These are phyloP conservation scores for Tanytarsus gracilentus DNA, from an alignment of 2,888 invertebrate species.

Conservation along the genomic window DNA sequence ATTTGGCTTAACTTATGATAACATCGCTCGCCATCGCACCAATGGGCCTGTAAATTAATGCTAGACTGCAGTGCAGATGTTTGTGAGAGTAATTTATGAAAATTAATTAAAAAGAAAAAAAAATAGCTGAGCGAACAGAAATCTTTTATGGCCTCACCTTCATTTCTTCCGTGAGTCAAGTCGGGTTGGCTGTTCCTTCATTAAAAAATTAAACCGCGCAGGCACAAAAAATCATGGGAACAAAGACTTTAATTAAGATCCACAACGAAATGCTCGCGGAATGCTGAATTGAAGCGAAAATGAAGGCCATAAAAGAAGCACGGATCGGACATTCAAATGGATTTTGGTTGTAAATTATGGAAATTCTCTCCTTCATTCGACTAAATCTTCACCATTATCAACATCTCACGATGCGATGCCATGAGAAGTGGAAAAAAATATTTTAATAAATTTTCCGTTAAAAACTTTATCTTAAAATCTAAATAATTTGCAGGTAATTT, in stretches of 20 bases:
- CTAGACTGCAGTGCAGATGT: not conserved
- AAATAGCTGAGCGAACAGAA: too few relatives aligned
- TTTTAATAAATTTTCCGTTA: not conserved
- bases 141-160: too few relatives aligned
- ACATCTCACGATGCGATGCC: too few relatives aligned
- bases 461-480: not conserved
- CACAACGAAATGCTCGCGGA: not conserved
- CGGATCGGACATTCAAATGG: constrained; percentile 7
- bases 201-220: too few relatives aligned
- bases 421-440: too few relatives aligned
- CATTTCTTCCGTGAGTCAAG: too few relatives aligned
- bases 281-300: not conserved
- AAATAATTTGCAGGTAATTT: not conserved
- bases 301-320: constrained; percentile 5
- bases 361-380: constrained; percentile 3
- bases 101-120: too few relatives aligned
- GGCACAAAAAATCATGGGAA: not conserved
- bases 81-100: too few relatives aligned
- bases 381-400: too few relatives aligned
- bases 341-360: constrained; percentile 21
- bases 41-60: constrained; percentile 9
- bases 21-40: not conserved
- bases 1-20: not conserved
- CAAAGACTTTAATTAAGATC: constrained; percentile 14
- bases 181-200: too few relatives aligned